Conservation (phyloP, 1,140 invertebrate genomes). For the Drosophila ercepeae region DNA sequence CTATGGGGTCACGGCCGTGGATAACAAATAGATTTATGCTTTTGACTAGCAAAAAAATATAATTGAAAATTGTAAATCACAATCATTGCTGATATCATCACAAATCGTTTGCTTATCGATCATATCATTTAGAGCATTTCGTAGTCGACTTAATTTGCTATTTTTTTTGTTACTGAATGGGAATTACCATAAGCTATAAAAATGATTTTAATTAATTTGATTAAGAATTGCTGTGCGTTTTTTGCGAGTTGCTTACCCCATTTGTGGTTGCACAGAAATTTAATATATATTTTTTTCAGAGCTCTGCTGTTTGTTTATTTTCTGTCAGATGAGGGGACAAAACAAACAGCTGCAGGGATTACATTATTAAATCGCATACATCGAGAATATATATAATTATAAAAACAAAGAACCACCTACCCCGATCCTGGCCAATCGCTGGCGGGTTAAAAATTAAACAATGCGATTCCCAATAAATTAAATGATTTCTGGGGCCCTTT, state of each 20-base stretch:
- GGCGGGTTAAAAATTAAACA: constrained; percentile 22
- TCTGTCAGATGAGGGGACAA: constrained; percentile 3
- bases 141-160: neutral
- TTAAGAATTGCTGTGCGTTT: constrained; percentile 36
- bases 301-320: constrained; percentile 40
- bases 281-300: constrained; percentile 12
- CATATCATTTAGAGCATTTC: constrained; percentile 22
- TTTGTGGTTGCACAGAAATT: neutral
- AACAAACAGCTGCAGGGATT: constrained; percentile 34
- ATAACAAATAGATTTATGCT: constrained; percentile 10
- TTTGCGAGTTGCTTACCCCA: constrained; percentile 7
- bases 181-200: constrained; percentile 12
- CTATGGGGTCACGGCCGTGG: neutral
- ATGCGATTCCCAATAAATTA: constrained; percentile 39
- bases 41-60: neutral
- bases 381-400: constrained; percentile 24
- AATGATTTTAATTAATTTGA: constrained; percentile 55
- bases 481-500: constrained; percentile 24
- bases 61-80: neutral
- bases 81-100: neutral
- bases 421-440: constrained; percentile 1
- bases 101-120: constrained; percentile 3
- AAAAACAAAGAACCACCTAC: constrained; percentile 10
- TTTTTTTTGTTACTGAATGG: constrained; percentile 11
- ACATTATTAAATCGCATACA: constrained; percentile 38